Percentiles rank a stretch among this genome's conserved stretches.
These are phyloP conservation scores for Limnephilus auricula DNA, from an alignment of 2,888 invertebrate genomes.

Conservation along the genomic window DNA sequence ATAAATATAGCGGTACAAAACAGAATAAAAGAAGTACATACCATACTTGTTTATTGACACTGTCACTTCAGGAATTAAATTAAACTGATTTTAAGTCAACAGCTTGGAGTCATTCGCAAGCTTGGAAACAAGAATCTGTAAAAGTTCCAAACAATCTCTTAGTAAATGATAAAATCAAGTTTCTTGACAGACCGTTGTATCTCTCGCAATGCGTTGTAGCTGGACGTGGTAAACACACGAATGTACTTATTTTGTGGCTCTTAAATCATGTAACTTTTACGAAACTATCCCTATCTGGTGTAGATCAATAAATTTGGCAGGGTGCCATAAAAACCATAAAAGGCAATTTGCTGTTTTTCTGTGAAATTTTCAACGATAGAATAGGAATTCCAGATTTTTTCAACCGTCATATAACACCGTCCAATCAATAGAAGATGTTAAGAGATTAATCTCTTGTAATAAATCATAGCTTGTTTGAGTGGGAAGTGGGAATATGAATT, in stretches of 20 bases:
- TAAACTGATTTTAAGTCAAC: not conserved
- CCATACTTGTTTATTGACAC: not conserved
- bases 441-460: not conserved
- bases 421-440: not conserved
- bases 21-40: not conserved
- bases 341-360: not conserved
- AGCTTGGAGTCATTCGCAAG: not conserved
- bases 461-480: slow-evolving; percentile 16
- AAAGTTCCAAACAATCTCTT: not conserved
- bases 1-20: not conserved
- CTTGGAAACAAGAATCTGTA: not conserved
- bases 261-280: not conserved
- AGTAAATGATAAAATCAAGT: not conserved
- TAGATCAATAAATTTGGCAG: not conserved
- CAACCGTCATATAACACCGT: not conserved
- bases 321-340: not conserved
- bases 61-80: not conserved
- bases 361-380: not conserved
- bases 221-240: not conserved
- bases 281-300: not conserved
- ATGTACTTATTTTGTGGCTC: not conserved
- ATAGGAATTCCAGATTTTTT: not conserved
- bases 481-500: slow-evolving; percentile 10
- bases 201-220: not conserved
- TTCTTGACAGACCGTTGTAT: not conserved